Evolutionary conservation across 2,888 invertebrate species (phyloP).

Genomic region (Stratiomys singularior): DNA sequence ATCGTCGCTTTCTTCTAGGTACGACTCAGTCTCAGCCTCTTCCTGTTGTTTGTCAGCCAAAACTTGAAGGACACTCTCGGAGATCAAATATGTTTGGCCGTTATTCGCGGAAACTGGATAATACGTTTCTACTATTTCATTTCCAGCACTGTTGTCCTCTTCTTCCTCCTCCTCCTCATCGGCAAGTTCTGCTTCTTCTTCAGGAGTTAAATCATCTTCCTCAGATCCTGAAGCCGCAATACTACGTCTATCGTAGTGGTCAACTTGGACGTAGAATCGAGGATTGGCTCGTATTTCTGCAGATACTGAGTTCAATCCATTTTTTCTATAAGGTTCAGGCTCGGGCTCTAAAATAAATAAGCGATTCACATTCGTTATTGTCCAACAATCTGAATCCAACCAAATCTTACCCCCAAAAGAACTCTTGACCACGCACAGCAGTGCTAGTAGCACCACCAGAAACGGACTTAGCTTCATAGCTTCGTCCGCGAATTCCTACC

Average conservation of each 20-base stretch:
- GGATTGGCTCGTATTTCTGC: slow-evolving; percentile 25
- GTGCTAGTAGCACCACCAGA: slow-evolving; percentile 38
- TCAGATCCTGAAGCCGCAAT: background rate
- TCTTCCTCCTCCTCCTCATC: slow-evolving; percentile 10
- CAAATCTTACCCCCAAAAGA: slow-evolving; percentile 13
- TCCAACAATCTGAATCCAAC: background rate
- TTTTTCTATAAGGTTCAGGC: background rate
- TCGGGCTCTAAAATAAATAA: background rate
- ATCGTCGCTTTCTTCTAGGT: background rate
- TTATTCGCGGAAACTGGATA: slow-evolving; percentile 37
- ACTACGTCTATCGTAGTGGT: background rate
- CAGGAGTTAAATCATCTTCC: slow-evolving; percentile 26
- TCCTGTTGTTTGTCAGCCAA: slow-evolving; percentile 33
- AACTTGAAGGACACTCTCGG: slow-evolving; percentile 24
- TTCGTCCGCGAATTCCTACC: background rate
- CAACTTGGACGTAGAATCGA: slow-evolving; percentile 18
- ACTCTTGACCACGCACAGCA: slow-evolving; percentile 16
- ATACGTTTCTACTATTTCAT: slow-evolving; percentile 27
- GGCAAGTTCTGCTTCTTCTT: background rate
- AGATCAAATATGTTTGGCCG: slow-evolving; percentile 40
- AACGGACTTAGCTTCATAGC: slow-evolving; percentile 19
- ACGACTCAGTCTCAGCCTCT: background rate
- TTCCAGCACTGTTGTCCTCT: background rate
- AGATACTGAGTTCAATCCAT: background rate
- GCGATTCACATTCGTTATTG: background rate